A percentile compares a stretch with the other conserved stretches of the same genome.
These are phyloP conservation scores for Ganaspis sp. DNA, from an alignment of 1,140 invertebrate species.

Conservation along the genomic window DNA sequence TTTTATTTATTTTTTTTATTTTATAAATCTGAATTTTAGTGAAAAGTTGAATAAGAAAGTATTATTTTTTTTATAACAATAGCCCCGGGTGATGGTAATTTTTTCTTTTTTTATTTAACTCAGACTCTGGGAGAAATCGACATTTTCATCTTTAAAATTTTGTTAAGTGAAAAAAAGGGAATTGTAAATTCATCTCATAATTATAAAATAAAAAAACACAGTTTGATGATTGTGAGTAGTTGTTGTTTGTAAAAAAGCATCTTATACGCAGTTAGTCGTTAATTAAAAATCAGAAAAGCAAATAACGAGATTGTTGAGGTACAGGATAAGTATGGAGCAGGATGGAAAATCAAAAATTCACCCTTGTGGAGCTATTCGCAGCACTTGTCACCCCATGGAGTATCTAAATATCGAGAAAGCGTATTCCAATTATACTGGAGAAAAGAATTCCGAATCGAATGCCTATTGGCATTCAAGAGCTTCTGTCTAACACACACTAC, in stretches of 20 bases:
- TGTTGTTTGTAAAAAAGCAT: neutral
- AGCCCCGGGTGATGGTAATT: no score
- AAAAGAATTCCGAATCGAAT: conserved; percentile 51
- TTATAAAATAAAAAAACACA: no score
- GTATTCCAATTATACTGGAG: conserved; percentile 58
- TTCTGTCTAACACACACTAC: conserved; percentile 36
- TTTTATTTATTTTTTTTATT: no score
- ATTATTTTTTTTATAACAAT: no score
- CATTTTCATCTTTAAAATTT: no score
- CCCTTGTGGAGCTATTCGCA: conserved; percentile 42
- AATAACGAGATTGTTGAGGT: neutral
- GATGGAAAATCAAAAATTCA: conserved; percentile 51
- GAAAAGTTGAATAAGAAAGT: no score
- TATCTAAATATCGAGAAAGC: conserved; percentile 62
- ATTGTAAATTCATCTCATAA: neutral
- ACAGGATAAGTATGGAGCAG: neutral
- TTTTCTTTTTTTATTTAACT: no score
- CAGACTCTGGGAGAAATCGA: no score
- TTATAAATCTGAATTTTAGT: no score
- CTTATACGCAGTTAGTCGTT: neutral
- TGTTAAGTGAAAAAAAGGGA: no score
- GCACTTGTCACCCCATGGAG: conserved; percentile 55
- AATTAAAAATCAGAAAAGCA: neutral
- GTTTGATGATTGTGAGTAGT: no score
- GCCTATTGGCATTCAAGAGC: conserved; percentile 51